These are phyloP conservation scores for Siphamia tubifer DNA, from an alignment of 2,113 vertebrate species.

Conservation along the genomic window DNA sequence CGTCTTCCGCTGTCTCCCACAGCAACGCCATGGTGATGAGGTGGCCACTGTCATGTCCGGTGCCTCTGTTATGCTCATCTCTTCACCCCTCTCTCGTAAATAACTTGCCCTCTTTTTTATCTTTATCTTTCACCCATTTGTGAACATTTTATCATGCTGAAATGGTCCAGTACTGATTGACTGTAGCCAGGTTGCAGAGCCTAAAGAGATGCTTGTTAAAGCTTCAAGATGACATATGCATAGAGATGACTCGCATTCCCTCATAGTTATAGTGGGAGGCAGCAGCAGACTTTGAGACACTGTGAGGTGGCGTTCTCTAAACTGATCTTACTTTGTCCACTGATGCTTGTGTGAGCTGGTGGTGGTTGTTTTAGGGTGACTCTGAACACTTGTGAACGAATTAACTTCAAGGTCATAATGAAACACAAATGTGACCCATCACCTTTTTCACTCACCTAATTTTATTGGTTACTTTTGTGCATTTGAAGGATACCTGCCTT, in stretches of 20 bases:
- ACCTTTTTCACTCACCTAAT: conserved; percentile 26
- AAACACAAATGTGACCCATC: conserved; percentile 52
- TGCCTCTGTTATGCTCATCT: conserved; percentile 77
- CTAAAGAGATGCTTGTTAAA: conserved; percentile 64
- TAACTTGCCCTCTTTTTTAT: conserved; percentile 70
- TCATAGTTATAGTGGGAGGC: conserved; percentile 14
- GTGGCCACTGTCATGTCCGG: conserved; percentile 76
- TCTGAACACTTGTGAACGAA: no score
- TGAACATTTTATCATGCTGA: conserved; percentile 61
- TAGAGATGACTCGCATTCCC: conserved; percentile 43
- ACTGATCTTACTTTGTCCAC: conserved; percentile 44
- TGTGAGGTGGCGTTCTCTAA: conserved; percentile 16
- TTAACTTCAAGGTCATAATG: conserved; percentile 45
- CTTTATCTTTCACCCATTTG: conserved; percentile 61
- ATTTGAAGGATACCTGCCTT: conserved; percentile 44
- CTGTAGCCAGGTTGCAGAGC: conserved; percentile 60
- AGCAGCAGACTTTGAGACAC: conserved; percentile 37
- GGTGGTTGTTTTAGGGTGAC: conserved; percentile 51
- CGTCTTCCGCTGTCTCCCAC: conserved; percentile 79
- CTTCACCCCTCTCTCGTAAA: conserved; percentile 78
- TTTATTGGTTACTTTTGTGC: conserved; percentile 8
- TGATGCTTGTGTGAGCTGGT: conserved; percentile 52
- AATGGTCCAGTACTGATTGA: conserved; percentile 43
- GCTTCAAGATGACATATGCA: conserved; percentile 49
- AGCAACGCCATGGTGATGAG: conserved; percentile 80